phyloP scores from a whole-genome alignment of 2,888 invertebrate species.

The Gymnosoma rotundatum region DNA sequence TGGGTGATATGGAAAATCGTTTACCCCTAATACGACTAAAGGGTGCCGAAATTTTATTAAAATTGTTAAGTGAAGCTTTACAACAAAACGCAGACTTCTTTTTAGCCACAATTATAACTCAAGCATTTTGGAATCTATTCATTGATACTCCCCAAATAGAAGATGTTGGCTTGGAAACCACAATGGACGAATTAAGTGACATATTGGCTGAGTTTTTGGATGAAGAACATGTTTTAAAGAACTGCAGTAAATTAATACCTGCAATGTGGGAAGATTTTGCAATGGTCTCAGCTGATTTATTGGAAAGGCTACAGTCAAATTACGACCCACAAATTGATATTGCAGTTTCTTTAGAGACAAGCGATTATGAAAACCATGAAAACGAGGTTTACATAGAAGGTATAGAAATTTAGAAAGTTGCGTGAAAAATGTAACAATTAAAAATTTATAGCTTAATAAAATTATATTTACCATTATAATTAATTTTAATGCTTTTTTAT shows the following conservation, averaged over 20 bases:
- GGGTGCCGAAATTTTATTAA: constrained; percentile 83
- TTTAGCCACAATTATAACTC: constrained; percentile 88
- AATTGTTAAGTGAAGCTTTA: constrained; percentile 84
- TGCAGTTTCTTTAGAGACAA: constrained; percentile 49
- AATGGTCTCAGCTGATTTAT: constrained; percentile 87
- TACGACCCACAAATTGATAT: constrained; percentile 73
- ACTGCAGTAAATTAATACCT: constrained; percentile 71
- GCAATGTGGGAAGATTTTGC: constrained; percentile 89
- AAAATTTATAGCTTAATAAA: constrained; percentile 24
- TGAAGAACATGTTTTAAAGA: constrained; percentile 84
- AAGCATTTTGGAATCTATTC: constrained; percentile 88
- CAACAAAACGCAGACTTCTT: constrained; percentile 86
- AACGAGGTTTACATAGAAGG: constrained; percentile 78
- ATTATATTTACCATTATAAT: background rate
- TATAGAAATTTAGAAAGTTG: constrained; percentile 71
- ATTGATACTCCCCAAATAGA: constrained; percentile 82
- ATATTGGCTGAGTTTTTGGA: constrained; percentile 84
- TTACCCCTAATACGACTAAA: constrained; percentile 83
- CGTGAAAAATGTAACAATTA: background rate
- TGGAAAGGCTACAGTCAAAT: constrained; percentile 83
- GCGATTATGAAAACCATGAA: constrained; percentile 75
- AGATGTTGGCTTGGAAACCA: constrained; percentile 82
- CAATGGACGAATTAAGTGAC: constrained; percentile 84
- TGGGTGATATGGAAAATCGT: constrained; percentile 84
- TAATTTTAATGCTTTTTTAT: background rate